Conservation (phyloP, 1,140 invertebrate genomes). For the Riptortus pedestris region DNA sequence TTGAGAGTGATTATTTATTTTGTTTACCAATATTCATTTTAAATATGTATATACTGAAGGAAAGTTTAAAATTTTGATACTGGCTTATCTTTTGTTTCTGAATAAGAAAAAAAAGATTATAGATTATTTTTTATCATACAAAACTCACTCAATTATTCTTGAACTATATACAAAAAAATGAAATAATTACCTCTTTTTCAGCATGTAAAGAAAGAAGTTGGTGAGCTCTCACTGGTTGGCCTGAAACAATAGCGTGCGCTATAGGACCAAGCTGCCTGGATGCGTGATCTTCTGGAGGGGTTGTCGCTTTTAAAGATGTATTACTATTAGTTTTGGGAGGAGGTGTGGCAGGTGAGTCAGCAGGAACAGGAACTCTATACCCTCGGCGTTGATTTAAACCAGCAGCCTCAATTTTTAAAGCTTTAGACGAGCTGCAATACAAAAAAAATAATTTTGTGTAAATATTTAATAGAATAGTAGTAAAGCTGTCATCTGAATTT, state of each 20-base stretch:
- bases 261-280: constrained; percentile 36
- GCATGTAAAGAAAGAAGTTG: constrained; percentile 41
- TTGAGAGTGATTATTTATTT: too few relatives aligned
- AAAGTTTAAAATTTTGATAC: too few relatives aligned
- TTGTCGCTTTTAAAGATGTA: background rate
- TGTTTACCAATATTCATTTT: too few relatives aligned
- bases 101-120: too few relatives aligned
- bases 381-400: constrained; percentile 35
- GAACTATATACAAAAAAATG: background rate
- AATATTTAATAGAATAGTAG: constrained; percentile 5
- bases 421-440: constrained; percentile 47
- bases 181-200: constrained; percentile 39
- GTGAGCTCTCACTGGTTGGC: constrained; percentile 41
- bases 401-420: constrained; percentile 48
- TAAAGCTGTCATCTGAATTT: too few relatives aligned
- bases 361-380: background rate
- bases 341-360: background rate
- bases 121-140: too few relatives aligned
- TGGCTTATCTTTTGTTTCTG: too few relatives aligned
- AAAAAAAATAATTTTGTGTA: constrained; percentile 17
- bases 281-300: constrained; percentile 18
- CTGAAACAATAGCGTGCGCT: constrained; percentile 39
- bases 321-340: background rate
- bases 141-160: too few relatives aligned
- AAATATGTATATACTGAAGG: too few relatives aligned